Conservation (phyloP, 2,797 vertebrate genomes). For the Microhierax caerulescens region DNA sequence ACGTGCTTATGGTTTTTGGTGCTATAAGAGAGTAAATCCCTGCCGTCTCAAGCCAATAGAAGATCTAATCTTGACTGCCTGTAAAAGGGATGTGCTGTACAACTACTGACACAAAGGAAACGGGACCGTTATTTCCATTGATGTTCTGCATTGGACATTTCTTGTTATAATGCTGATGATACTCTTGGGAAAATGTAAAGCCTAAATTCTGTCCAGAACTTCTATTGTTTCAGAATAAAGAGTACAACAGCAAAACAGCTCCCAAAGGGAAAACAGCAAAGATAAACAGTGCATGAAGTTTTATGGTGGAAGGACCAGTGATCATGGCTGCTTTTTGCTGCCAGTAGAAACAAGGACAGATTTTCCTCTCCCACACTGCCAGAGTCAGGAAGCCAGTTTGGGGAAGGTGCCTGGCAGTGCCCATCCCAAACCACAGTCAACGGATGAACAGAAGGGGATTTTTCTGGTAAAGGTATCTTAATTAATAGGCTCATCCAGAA, state of each 20-base stretch:
- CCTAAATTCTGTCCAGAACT: neutral
- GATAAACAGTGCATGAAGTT: neutral
- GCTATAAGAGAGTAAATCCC: constrained; percentile 37
- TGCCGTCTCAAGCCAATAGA: neutral
- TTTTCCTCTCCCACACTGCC: neutral
- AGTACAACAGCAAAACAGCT: neutral
- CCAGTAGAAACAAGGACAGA: neutral
- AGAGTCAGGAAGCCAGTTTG: neutral
- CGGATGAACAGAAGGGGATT: neutral
- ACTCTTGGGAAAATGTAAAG: neutral
- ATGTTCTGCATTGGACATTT: neutral
- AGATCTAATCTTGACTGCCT: neutral
- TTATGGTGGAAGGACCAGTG: neutral
- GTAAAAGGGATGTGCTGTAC: neutral
- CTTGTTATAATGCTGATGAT: neutral
- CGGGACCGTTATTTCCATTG: neutral
- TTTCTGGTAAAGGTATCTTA: neutral
- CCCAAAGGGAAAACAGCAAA: neutral
- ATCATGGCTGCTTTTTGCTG: neutral
- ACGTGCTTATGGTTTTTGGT: constrained; percentile 35
- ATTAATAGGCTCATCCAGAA: neutral
- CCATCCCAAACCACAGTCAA: neutral
- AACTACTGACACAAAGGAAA: constrained; percentile 1
- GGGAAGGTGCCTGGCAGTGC: neutral
- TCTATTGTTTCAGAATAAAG: neutral